Conservation (phyloP, 2,888 invertebrate species). For the Noctua comes region DNA sequence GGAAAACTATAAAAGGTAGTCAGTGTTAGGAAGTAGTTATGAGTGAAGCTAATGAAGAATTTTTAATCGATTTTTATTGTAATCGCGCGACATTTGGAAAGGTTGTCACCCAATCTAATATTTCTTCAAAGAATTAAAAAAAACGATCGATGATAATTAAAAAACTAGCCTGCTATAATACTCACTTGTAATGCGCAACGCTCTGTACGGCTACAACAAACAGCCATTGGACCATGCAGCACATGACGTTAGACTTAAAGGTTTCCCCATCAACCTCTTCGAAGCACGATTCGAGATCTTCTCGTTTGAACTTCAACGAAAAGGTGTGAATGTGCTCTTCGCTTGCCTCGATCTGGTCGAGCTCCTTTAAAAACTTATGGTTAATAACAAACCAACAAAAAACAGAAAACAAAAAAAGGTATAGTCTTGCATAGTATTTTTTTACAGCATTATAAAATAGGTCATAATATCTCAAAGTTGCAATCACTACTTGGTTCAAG, state of each 20-base stretch:
- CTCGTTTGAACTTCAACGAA: constrained; percentile 96
- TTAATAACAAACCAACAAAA: too few relatives aligned
- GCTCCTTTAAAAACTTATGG: constrained; percentile 88
- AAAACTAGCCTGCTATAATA: neutral
- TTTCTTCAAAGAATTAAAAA: neutral
- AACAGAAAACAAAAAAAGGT: too few relatives aligned
- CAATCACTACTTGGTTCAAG: neutral
- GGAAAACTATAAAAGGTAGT: neutral
- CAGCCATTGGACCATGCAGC: constrained; percentile 97
- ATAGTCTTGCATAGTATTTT: too few relatives aligned
- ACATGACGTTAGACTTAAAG: constrained; percentile 98
- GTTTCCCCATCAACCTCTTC: constrained; percentile 96
- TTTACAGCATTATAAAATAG: too few relatives aligned
- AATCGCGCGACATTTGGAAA: neutral
- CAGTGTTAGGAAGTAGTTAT: neutral
- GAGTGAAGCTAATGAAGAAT: neutral
- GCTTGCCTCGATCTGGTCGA: constrained; percentile 93
- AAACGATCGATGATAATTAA: neutral
- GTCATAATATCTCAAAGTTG: neutral
- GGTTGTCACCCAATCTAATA: neutral
- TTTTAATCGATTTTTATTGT: too few relatives aligned
- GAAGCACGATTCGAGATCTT: constrained; percentile 94
- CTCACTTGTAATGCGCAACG: constrained; percentile 93
- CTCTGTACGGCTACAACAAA: constrained; percentile 95
- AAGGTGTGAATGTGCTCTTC: constrained; percentile 95